Base-by-base conservation (phyloP, 2,113 vertebrate species). In the Hippoglossus stenolepis region DNA sequence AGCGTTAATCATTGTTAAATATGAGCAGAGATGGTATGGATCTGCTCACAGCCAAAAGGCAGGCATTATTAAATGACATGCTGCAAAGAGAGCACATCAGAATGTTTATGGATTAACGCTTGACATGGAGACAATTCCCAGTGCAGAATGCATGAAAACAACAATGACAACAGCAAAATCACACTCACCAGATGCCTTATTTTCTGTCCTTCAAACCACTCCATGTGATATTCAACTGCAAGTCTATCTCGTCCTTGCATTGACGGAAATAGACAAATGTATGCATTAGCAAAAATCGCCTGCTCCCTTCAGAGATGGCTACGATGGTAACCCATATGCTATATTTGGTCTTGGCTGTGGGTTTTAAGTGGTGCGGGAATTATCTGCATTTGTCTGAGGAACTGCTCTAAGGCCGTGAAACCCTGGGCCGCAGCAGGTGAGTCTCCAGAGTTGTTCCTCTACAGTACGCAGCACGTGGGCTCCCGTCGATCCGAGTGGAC, bases 31-130 rank as follows among this genome's bases (percentile, higher is more conserved):
- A 83, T 66, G 85, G 74, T 81, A 73, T 68, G 78, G 65, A 85
- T 79, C 59, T 53, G 68, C 87, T 80, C 82, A 65, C 85, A 87
- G 87, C 66, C 89, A 89, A 90, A 70, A 84, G 77, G 58, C 81
- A 72, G 61, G 77, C 76, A 68, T 80, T 90, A 84, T 83, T 86
- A 79, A 80, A 91, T 89, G 83, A 89, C 82, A 90, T 83, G 61
- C 87, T 62, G 79, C 84, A 88, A 84, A 88, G 81, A 88, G 85
- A 92, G 87, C 88, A 68, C 84, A 77, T 89, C 86, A 66, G 73
- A 89, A 83, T 83, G 81, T 87, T 94, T 90, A 93, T 93, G 89
- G 91, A 94, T 94, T 94, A 92, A 80, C 90, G 90, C 86, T 84
- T 80, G 87, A 90, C 86, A 88, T 35, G 65, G 81, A 88, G 78